Evolutionary conservation across 2,113 vertebrate genomes (phyloP).

Genomic region (Cranoglanis bouderius): DNA sequence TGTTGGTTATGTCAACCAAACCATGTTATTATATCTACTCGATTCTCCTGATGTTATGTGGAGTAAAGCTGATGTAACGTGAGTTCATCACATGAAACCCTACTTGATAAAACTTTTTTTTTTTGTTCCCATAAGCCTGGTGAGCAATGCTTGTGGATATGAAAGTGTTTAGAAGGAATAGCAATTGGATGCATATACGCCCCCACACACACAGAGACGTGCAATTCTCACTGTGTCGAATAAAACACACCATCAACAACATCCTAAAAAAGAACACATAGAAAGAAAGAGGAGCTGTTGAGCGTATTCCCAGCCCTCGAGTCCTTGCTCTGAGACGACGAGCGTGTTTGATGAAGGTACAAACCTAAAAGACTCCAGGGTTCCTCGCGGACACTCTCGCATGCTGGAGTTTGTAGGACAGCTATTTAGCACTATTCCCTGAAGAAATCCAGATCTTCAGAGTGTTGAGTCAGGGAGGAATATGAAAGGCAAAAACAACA

Average conservation of each 20-base stretch:
- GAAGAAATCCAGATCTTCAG: slow-evolving; percentile 37
- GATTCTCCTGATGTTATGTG: background rate
- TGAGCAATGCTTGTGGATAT: slow-evolving; percentile 31
- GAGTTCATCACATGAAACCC: slow-evolving; percentile 16
- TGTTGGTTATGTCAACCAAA: background rate
- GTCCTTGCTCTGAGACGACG: slow-evolving; percentile 30
- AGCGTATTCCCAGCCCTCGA: slow-evolving; percentile 31
- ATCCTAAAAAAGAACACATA: slow-evolving; percentile 1
- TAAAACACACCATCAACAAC: slow-evolving; percentile 34
- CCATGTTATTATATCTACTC: background rate
- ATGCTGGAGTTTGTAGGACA: slow-evolving; percentile 47
- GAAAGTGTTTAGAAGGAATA: slow-evolving; percentile 18
- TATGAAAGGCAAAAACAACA: background rate
- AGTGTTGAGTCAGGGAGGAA: slow-evolving; percentile 41
- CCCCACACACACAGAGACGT: background rate
- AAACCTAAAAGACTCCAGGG: slow-evolving; percentile 30
- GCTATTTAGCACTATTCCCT: slow-evolving; percentile 44
- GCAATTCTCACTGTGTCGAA: background rate
- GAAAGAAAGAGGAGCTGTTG: slow-evolving; percentile 26
- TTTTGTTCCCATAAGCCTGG: background rate
- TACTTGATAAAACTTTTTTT: slow-evolving; percentile 24
- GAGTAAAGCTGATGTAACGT: slow-evolving; percentile 15
- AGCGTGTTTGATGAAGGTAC: slow-evolving; percentile 40
- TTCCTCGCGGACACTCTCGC: slow-evolving; percentile 34
- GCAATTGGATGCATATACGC: slow-evolving; percentile 6